Percentiles rank a stretch among this genome's conserved stretches.
These are phyloP conservation scores for Cygnus buccinator DNA, from an alignment of 2,113 vertebrate species.

Conservation along the genomic window DNA sequence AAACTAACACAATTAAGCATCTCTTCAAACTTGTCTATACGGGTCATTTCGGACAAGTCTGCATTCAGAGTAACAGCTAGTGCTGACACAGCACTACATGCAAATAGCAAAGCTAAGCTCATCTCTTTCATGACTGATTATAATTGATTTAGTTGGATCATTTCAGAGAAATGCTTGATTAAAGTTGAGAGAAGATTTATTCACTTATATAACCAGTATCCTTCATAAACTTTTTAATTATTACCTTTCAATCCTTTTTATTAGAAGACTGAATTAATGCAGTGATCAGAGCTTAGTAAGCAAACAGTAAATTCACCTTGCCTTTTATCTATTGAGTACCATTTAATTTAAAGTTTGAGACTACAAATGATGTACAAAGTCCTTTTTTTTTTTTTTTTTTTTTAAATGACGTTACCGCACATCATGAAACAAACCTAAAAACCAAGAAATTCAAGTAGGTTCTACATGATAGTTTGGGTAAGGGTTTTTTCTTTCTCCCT, in stretches of 20 bases:
- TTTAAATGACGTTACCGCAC: not conserved
- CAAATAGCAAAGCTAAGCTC: not conserved
- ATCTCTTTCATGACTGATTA: not conserved
- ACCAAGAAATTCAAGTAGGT: not conserved
- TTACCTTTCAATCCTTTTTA: not conserved
- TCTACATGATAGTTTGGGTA: not conserved
- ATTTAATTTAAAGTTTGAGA: not conserved
- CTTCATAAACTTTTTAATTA: not conserved
- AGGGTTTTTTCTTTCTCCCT: not conserved
- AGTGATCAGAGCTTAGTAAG: not conserved
- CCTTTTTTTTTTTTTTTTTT: not conserved
- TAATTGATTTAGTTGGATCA: not conserved
- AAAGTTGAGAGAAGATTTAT: not conserved
- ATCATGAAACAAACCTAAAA: not conserved
- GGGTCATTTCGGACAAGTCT: not conserved
- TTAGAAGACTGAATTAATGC: not conserved
- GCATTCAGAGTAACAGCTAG: not conserved
- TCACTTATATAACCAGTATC: not conserved
- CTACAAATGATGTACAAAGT: not conserved
- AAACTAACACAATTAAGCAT: not conserved
- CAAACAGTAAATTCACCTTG: not conserved
- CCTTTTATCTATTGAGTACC: not conserved
- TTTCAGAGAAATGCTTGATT: not conserved
- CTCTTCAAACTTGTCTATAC: not conserved
- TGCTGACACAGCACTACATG: not conserved